Base-by-base conservation (phyloP, 2,888 invertebrate species). In the Dicranocentrus wangi region DNA sequence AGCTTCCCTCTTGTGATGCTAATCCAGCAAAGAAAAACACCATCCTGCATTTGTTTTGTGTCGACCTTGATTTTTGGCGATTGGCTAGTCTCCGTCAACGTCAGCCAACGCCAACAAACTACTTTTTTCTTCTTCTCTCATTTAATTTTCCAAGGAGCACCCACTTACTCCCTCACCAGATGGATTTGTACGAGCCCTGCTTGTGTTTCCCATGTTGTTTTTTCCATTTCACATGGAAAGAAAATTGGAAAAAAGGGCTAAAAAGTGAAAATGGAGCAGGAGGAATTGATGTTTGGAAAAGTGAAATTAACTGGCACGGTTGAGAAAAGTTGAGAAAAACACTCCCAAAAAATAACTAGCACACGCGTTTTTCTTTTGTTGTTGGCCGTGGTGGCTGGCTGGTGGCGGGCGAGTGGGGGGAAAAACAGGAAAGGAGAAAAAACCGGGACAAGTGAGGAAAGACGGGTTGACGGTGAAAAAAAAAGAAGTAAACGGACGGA, bases 401-500 rank as follows among this genome's bases (percentile, higher is more conserved):
- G 51, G 21, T 19, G 21, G 43, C n/a, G 43, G 13, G 43, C n/a
- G 43, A 3, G 43, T 3, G 51, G 2, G n/a, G n/a, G n/a, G n/a
- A n/a, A n/a, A n/a, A n/a, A n/a, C n/a, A n/a, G n/a, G 25, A 51
- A 58, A 19, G 58, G 8, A 58, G 58, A 19, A 27, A 25, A 19
- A n/a, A n/a, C 5, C 15, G 17, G 10, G 51, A 51, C 8, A 58
- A 58, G 39, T 39, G 39, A 39, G 39, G 13, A 39, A 39, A 39
- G 39, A 39, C 39, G n/a, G 39, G 39, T 39, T 39, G 39, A 39
- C 39, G 39, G 39, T 39, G 39, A 13, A n/a, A n/a, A n/a, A n/a
- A n/a, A n/a, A n/a, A n/a, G n/a, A n/a, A 58, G 58, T 58, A 58
- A 58, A 25, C 58, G 58, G 58, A 58, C 58, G 58, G 58, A 58